Base-by-base conservation (phyloP, 2,888 invertebrate genomes). In the Drymonia ruficornis region DNA sequence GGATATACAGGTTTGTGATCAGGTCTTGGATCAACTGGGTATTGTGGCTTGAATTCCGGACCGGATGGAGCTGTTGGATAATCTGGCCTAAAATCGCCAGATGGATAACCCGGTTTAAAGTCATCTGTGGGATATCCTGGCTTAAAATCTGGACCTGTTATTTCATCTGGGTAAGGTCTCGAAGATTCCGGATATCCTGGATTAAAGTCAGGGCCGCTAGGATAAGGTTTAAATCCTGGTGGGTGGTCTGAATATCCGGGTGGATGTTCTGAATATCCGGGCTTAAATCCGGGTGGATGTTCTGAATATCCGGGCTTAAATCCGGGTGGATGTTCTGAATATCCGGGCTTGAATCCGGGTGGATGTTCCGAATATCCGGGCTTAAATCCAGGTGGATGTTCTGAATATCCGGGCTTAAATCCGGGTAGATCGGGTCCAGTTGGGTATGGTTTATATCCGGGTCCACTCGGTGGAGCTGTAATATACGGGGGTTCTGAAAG, bases 401-500 rank as follows among this genome's bases (percentile, higher is more conserved):
- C 60, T 36, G 63, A 51, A 38, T 62, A 70, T 4, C 15, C 54
- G n/a, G 70, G 70, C 28, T 58, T 65, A 23, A 55, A 54, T 2
- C 15, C 45, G 8, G 63, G 59, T 55, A 61, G 52, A 13, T 61
- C 56, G 6, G 61, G 36, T 34, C 67, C 56, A 12, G 64, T 56
- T 29, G 61, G 28, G 6, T 62, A 56, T 0, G 72, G 74, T 50
- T 72, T 76, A 43, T 62, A 78, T 0, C 62, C 67, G 6, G 77
- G 71, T n/a, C 72, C 76, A 18, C 64, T 74, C 3, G 78, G 73
- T 48, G 79, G 80, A 12, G 82, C 72, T 2, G 83, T 70, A 44
- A 78, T 74, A 55, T 78, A 84, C 0, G 76, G 65, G 55, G 67
- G 56, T 31, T 80, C 88, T 87, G 78, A 4, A 63, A 74, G 59